phyloP scores from a whole-genome alignment of 2,797 vertebrate genomes.

The Myotis vivesi region DNA sequence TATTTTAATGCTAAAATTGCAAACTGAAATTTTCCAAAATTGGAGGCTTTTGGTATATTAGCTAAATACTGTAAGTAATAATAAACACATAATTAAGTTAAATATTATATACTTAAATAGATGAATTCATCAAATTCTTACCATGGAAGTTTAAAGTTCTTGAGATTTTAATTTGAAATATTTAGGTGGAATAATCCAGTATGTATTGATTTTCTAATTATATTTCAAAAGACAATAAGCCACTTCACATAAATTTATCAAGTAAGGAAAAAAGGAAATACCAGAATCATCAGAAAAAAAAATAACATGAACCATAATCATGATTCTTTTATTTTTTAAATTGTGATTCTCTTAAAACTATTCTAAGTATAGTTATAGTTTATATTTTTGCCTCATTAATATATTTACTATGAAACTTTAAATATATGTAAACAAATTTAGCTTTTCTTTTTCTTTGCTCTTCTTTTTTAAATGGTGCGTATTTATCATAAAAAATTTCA shows the following conservation, averaged over 20 bases:
- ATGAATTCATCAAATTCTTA: not conserved
- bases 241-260: constrained; percentile 1
- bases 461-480: not conserved
- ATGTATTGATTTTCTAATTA: constrained; percentile 21
- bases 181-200: not conserved
- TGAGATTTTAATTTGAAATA: constrained; percentile 54
- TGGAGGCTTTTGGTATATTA: not conserved
- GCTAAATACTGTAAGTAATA: constrained; percentile 34
- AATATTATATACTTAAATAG: not conserved
- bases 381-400: not conserved
- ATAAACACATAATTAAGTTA: not conserved
- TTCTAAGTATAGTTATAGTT: constrained; percentile 17
- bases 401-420: constrained; percentile 33
- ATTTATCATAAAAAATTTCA: not conserved
- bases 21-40: constrained; percentile 27
- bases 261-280: not conserved
- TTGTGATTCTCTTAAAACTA: constrained; percentile 6
- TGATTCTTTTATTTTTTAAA: not conserved
- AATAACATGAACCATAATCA: not conserved
- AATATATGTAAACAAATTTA: constrained; percentile 23
- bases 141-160: not conserved
- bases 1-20: constrained; percentile 31
- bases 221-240: constrained; percentile 31
- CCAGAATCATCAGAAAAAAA: constrained; percentile 16
- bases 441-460: not conserved